phyloP scores from a whole-genome alignment of 2,888 invertebrate genomes.

The Chirona hameri region DNA sequence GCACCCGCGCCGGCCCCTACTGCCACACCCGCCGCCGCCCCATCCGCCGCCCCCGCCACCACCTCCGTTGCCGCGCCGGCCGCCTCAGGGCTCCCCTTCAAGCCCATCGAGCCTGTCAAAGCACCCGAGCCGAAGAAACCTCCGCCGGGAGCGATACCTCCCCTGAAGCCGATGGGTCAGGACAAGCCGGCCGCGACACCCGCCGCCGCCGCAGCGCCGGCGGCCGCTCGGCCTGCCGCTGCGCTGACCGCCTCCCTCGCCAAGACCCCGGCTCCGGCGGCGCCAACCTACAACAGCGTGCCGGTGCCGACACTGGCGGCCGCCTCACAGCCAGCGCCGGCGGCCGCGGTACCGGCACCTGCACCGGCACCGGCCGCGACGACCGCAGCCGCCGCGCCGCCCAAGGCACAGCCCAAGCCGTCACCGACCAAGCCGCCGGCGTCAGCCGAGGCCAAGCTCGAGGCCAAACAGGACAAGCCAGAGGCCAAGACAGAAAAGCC shows the following conservation, averaged over 20 bases:
- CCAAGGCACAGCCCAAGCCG: no score
- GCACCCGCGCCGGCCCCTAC: neutral
- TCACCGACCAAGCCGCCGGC: no score
- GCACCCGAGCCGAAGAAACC: neutral
- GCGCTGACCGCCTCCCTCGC: neutral
- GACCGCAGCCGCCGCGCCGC: neutral
- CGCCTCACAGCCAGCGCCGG: neutral
- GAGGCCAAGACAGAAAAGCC: neutral
- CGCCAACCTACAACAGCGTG: neutral
- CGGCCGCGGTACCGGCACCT: neutral
- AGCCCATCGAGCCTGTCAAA: neutral
- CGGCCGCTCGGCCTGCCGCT: no score
- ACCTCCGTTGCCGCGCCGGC: neutral
- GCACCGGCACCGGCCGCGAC: neutral
- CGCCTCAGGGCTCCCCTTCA: neutral
- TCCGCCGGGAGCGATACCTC: neutral
- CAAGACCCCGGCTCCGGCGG: neutral
- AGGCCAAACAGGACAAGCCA: neutral
- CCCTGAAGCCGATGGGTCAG: neutral
- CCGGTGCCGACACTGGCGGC: neutral
- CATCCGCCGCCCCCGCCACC: neutral
- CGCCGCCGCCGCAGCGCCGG: neutral
- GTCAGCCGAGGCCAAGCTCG: neutral
- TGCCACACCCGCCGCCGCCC: neutral
- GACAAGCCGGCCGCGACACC: neutral